These are phyloP conservation scores for Eupithecia insigniata DNA, from an alignment of 2,888 invertebrate species.

Conservation along the genomic window DNA sequence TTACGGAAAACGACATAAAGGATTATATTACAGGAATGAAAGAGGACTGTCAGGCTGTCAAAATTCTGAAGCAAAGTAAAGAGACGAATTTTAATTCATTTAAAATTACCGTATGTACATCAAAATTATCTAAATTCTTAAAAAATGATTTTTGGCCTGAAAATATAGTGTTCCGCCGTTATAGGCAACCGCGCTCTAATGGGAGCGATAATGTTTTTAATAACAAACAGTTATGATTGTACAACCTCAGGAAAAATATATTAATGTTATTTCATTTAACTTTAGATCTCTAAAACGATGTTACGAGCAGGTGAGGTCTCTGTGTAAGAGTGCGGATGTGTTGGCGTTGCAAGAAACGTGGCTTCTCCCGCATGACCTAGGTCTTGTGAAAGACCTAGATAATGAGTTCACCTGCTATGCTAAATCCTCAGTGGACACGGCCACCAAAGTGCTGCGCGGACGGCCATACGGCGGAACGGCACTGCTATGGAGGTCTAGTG, in stretches of 20 bases:
- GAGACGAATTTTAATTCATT: slow-evolving; percentile 12
- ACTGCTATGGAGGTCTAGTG: slow-evolving; percentile 12
- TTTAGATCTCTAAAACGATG: slow-evolving; percentile 3
- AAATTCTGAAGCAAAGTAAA: not conserved
- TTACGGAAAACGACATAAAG: not conserved
- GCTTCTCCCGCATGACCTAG: slow-evolving; percentile 14
- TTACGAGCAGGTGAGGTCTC: not conserved
- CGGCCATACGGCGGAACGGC: not conserved
- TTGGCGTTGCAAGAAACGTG: slow-evolving; percentile 18
- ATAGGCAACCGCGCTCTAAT: slow-evolving; percentile 1
- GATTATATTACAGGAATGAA: slow-evolving; percentile 9
- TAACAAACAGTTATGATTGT: slow-evolving; percentile 5
- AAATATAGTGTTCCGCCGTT: not conserved
- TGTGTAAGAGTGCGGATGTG: slow-evolving; percentile 7
- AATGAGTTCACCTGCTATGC: slow-evolving; percentile 3
- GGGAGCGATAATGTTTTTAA: not conserved
- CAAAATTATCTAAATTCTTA: not conserved
- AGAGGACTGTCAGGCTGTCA: not conserved
- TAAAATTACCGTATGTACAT: not conserved
- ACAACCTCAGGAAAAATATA: not conserved
- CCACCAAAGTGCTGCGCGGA: not conserved
- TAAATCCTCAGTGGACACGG: slow-evolving; percentile 8
- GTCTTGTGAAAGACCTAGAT: slow-evolving; percentile 2
- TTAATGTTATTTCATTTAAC: slow-evolving; percentile 6
- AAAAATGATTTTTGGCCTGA: slow-evolving; percentile 4